These are phyloP conservation scores for Laticauda laticaudata DNA, from an alignment of 2,113 vertebrate species.

Conservation along the genomic window DNA sequence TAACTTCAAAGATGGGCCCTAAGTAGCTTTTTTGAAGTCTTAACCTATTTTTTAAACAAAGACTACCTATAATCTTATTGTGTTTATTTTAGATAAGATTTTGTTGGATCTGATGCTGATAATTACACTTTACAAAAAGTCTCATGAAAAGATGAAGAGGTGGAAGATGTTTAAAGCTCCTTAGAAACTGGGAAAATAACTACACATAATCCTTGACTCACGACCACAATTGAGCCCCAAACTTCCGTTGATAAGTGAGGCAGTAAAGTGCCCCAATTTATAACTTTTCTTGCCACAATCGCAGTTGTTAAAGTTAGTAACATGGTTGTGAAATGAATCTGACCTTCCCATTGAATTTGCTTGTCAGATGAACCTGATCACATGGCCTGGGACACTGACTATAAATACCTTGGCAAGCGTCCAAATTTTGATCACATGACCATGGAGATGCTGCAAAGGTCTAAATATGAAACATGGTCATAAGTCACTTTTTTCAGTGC, in stretches of 20 bases:
- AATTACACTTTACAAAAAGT: not conserved
- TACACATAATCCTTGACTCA: not conserved
- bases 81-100: not conserved
- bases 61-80: not conserved
- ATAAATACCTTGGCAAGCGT: not conserved
- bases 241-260: not conserved
- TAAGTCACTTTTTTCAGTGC: not conserved
- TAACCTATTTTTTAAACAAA: not conserved
- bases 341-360: not conserved
- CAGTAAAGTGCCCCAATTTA: not conserved
- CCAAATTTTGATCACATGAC: too few species aligned
- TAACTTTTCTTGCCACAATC: not conserved
- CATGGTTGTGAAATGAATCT: not conserved
- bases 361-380: not conserved
- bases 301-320: not conserved
- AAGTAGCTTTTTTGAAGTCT: not conserved
- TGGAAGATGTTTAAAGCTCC: not conserved
- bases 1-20: not conserved
- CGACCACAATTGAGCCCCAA: not conserved
- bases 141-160: not conserved
- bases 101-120: not conserved
- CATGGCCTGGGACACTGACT: not conserved
- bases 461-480: not conserved
- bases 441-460: not conserved
- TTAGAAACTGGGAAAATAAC: not conserved